Percentiles rank a stretch among this genome's conserved stretches.
These are phyloP conservation scores for Magallana nippona DNA, from an alignment of 2,888 invertebrate species.

Conservation along the genomic window DNA sequence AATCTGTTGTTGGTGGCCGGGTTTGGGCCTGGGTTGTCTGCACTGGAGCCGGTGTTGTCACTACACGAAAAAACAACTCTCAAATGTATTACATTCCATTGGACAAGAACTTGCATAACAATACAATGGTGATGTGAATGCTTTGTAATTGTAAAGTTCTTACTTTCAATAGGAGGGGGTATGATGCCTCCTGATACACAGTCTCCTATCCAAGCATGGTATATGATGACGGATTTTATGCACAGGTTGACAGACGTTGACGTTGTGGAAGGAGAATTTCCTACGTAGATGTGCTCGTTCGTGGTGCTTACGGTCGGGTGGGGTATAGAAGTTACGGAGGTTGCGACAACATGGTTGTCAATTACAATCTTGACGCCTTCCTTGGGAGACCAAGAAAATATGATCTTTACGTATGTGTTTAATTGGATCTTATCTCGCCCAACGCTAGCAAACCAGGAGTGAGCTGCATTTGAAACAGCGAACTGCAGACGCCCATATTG, in stretches of 20 bases:
- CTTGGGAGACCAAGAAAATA: constrained; percentile 63
- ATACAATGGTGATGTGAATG: neutral
- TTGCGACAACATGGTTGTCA: constrained; percentile 56
- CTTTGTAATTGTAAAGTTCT: neutral
- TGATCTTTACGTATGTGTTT: constrained; percentile 54
- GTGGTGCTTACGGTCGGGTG: constrained; percentile 47
- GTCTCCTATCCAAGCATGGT: constrained; percentile 63
- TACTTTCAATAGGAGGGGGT: constrained; percentile 57
- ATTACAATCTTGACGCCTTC: constrained; percentile 62
- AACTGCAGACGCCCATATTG: constrained; percentile 66
- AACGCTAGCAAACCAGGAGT: constrained; percentile 65
- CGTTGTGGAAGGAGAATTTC: constrained; percentile 48
- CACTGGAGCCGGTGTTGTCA: neutral
- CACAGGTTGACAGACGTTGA: constrained; percentile 55
- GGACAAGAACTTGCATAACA: neutral
- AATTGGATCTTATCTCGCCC: constrained; percentile 55
- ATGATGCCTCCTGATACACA: constrained; percentile 57
- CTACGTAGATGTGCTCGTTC: constrained; percentile 55
- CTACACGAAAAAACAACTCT: neutral
- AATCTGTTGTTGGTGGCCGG: constrained; percentile 29
- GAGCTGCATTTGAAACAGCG: constrained; percentile 57
- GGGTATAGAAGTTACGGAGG: constrained; percentile 45
- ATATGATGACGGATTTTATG: constrained; percentile 61
- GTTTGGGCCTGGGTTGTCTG: neutral
- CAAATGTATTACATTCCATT: too few species aligned